A percentile compares a stretch with the other conserved stretches of the same genome.
Conservation (phyloP, 2,888 invertebrate species). For the Coelinius sp. region DNA sequence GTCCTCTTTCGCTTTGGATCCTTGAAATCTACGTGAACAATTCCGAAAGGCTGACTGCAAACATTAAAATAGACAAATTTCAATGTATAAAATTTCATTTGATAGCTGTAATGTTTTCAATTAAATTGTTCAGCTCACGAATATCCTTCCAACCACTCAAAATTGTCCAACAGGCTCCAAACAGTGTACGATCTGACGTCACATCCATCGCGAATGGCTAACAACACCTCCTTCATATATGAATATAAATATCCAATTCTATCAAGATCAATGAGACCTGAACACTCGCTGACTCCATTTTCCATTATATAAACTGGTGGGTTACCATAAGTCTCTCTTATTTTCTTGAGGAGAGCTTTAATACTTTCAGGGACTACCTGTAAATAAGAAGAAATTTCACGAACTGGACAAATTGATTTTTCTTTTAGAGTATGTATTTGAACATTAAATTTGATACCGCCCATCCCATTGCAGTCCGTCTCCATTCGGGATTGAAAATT, state of each 20-base stretch:
- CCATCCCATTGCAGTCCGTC: constrained; percentile 74
- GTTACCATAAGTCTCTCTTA: constrained; percentile 66
- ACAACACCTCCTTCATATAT: constrained; percentile 71
- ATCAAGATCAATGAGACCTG: constrained; percentile 51
- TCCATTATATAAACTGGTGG: constrained; percentile 67
- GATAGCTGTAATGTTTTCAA: background rate
- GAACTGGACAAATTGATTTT: too few species aligned
- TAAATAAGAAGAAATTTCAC: constrained; percentile 31
- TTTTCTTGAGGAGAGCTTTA: constrained; percentile 63
- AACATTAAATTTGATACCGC: constrained; percentile 72
- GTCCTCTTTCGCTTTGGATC: background rate
- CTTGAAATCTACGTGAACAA: background rate
- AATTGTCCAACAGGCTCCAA: constrained; percentile 79
- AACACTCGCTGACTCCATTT: constrained; percentile 64
- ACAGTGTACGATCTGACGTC: constrained; percentile 74
- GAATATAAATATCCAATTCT: constrained; percentile 61
- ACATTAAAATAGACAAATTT: background rate
- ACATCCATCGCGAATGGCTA: constrained; percentile 72
- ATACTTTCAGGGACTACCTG: constrained; percentile 70
- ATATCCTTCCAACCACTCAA: constrained; percentile 77
- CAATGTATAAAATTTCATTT: too few species aligned
- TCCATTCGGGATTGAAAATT: constrained; percentile 75
- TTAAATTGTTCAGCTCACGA: constrained; percentile 67
- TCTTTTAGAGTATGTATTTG: background rate
- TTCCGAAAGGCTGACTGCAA: background rate